Conservation (phyloP, 2,888 invertebrate species). For the Neoaliturus tenellus region DNA sequence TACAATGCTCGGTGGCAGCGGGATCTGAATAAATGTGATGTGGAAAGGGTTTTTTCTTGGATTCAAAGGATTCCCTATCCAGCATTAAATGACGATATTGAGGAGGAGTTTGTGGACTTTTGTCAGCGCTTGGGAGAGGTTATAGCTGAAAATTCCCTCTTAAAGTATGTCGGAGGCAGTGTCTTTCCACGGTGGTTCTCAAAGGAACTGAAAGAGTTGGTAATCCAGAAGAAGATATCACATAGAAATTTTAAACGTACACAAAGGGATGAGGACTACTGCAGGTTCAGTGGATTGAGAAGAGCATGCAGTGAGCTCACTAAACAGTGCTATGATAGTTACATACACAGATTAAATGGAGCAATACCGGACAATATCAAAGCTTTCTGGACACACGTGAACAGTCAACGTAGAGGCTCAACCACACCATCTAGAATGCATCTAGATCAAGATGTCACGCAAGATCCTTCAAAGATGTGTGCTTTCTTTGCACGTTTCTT, state of each 20-base stretch:
- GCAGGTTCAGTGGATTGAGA: slow-evolving; percentile 8
- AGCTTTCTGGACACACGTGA: slow-evolving; percentile 5
- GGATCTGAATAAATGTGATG: slow-evolving; percentile 8
- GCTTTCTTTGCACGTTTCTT: too few relatives aligned
- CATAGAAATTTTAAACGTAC: slow-evolving; percentile 3
- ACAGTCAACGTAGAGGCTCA: background rate
- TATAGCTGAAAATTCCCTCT: background rate
- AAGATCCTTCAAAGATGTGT: background rate
- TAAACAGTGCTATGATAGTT: background rate
- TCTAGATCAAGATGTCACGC: too few relatives aligned
- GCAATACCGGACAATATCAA: slow-evolving; percentile 1
- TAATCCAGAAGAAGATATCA: background rate
- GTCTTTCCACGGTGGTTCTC: background rate
- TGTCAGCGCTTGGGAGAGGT: background rate
- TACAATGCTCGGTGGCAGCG: background rate
- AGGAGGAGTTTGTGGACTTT: background rate
- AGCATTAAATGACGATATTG: background rate
- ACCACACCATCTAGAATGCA: slow-evolving; percentile 12
- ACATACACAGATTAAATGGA: background rate
- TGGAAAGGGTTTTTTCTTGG: slow-evolving; percentile 9
- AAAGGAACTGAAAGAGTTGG: slow-evolving; percentile 3
- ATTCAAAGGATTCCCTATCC: slow-evolving; percentile 24
- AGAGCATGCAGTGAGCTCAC: slow-evolving; percentile 15
- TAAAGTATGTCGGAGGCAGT: background rate
- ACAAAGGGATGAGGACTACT: slow-evolving; percentile 17